Evolutionary conservation across 1,140 invertebrate genomes (phyloP), one percentile per base, ranked within the genome.

Genomic region (Vanessa atalanta): DNA sequence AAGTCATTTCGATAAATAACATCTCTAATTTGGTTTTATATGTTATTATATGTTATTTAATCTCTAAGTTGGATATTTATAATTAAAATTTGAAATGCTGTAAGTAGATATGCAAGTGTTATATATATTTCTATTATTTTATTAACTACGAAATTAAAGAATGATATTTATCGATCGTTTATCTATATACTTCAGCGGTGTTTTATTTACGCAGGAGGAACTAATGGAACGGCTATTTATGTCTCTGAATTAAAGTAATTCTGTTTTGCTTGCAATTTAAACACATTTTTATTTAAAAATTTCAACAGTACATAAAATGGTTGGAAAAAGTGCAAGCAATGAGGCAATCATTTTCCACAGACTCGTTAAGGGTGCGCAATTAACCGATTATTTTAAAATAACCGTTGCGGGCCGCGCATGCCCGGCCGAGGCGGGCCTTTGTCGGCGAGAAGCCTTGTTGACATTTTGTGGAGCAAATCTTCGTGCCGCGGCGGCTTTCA

Each of bases 381-480:
- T 90, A 90, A 88, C 85, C 72, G 88, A 90, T 89, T 85, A 90
- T 83, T 84, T 81, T 80, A 79, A 82, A 86, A 87, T 80, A 85
- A 89, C 83, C 85, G 84, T 83, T 79, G 84, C 85, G 81, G 74
- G 74, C 84, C 79, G 63, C 73, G 75, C 80, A 85, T 85, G 81
- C 82, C 78, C 79, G 74, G 77, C 72, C 73, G 73, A 48, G 53
- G 43, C 65, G 57, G 73, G 20, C 79, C 87, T 90, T 90, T 90
- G 88, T 90, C 88, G 88, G 88, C 81, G 70, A 68, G 43, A 43
- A 81, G 75, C 68, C 85, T 83, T 83, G 89, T 84, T 92, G 88
- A 92, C 90, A 90, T 92, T 90, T 92, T 89, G 89, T 88, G 82
- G 84, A 78, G 89, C 88, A 90, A 91, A 90, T 86, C 88, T 85